Base-by-base conservation (phyloP, 2,888 invertebrate species). In the Perizoma affinitatum region DNA sequence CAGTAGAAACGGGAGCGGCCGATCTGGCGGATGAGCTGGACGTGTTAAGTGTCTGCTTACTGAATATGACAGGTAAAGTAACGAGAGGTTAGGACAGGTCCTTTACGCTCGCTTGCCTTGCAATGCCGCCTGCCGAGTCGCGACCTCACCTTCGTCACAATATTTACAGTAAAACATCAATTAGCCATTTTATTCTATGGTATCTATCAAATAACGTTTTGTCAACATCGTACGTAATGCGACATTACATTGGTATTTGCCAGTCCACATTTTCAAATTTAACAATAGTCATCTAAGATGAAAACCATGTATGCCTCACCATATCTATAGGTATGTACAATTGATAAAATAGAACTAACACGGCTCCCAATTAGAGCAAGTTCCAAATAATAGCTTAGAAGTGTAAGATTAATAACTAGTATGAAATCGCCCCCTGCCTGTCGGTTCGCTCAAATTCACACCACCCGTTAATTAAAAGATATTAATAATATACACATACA, bases 401-500 rank as follows among this genome's bases (percentile, higher is more conserved):
- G 66, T 87, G 58, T 88, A 66, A 82, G 68, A 84, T 83, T 87
- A 84, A 88, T 71, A 86, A 72, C 86, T 90, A 90, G 69, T 78
- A 84, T 84, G 90, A 90, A 88, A 87, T 83, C 78, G 87, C 83
- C 85, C 73, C 74, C 71, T 81, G 85, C 86, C 87, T 85, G 89
- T 87, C 83, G 87, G 85, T 88, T 87, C 90, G 90, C 89, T 87
- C 90, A 90, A 88, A 87, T 89, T 89, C 89, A 86, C 86, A 78
- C 83, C 81, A 85, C 86, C 83, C 84, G 81, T 80, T 81, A 87
- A 89, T 86, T 84, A 88, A 87, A 86, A 77, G 82, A 86, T 77
- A 87, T n/a, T 79, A 88, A 89, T 89, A 88, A 89, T 87, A 89
- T 88, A 90, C 88, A 90, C 87, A 89, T 84, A 90, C 87, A 87